Percentiles rank a stretch among this genome's conserved stretches.
phyloP scores from a whole-genome alignment of 2,888 invertebrate genomes.

The Athripsodes cinereus region DNA sequence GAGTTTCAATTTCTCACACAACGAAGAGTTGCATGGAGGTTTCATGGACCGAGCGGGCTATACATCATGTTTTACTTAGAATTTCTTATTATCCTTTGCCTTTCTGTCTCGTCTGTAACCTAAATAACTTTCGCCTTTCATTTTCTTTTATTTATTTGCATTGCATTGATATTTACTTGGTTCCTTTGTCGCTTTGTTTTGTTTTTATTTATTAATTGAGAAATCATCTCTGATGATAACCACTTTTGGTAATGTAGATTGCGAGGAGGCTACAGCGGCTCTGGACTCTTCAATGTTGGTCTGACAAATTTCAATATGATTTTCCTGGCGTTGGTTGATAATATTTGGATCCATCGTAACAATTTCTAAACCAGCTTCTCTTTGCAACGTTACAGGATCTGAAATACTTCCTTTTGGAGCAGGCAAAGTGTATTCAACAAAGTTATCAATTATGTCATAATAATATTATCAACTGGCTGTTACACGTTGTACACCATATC shows the following conservation, averaged over 20 bases:
- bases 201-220: neutral
- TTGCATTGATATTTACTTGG: neutral
- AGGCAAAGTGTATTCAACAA: no score
- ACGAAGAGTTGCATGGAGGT: conserved; percentile 1
- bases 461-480: no score
- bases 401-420: no score
- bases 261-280: neutral
- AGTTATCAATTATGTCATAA: no score
- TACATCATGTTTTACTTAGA: conserved; percentile 1
- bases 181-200: no score
- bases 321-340: neutral
- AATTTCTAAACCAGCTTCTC: neutral
- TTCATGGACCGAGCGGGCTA: conserved; percentile 1
- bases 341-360: neutral
- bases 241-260: neutral
- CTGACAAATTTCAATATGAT: neutral
- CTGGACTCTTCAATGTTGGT: neutral
- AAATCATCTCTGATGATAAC: conserved; percentile 1
- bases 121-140: conserved; percentile 6
- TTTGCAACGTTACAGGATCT: neutral
- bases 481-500: no score
- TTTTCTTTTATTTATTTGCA: neutral
- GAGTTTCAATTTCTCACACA: conserved; percentile 3
- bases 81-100: neutral
- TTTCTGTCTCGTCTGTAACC: conserved; percentile 3